phyloP scores from a whole-genome alignment of 2,113 vertebrate species.

The Craseonycteris thonglongyai region DNA sequence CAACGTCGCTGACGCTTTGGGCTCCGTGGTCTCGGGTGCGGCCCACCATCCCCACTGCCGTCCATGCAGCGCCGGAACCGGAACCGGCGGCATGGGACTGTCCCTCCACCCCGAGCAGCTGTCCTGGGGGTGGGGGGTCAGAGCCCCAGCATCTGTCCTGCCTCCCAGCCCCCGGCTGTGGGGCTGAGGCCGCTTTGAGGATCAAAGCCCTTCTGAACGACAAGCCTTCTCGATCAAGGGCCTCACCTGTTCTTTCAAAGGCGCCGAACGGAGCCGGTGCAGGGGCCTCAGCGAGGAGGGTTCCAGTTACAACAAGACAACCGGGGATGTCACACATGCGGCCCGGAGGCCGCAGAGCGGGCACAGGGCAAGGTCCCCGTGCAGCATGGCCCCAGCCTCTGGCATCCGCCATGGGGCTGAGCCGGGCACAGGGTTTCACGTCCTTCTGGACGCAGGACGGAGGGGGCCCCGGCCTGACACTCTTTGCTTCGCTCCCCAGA shows the following conservation, averaged over 20 bases:
- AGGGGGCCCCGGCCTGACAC: background rate
- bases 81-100: background rate
- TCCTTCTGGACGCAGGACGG: no score
- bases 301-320: background rate
- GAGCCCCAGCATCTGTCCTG: background rate
- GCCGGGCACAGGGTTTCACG: no score
- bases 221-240: slow-evolving; percentile 22
- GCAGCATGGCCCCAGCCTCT: no score
- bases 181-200: slow-evolving; percentile 47
- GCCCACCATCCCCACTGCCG: no score
- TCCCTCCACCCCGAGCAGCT: background rate
- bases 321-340: no score
- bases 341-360: no score
- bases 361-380: no score
- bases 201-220: slow-evolving; percentile 48
- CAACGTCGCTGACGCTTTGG: no score
- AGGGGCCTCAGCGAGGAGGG: background rate
- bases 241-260: slow-evolving; percentile 54
- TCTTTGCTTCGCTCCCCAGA: background rate
- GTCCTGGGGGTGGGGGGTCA: background rate
- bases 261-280: background rate
- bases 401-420: no score
- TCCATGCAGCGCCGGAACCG: no score
- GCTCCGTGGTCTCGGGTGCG: no score
- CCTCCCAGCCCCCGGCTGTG: background rate